Conservation (phyloP, 2,113 vertebrate species). For the Camarhynchus parvulus region DNA sequence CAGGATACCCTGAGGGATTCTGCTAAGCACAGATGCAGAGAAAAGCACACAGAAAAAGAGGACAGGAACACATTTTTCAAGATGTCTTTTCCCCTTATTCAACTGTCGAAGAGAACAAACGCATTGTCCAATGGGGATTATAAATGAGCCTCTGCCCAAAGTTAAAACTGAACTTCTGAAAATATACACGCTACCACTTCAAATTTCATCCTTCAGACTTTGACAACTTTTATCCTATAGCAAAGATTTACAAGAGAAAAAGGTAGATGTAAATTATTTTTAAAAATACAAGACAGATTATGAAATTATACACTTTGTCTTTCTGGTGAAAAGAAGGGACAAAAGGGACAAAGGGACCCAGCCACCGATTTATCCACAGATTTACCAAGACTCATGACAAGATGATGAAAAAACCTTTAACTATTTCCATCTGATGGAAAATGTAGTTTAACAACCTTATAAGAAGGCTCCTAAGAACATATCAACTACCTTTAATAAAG, state of each 20-base stretch:
- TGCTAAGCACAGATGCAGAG: slow-evolving; percentile 65
- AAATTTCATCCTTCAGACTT: not conserved
- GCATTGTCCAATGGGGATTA: slow-evolving; percentile 60
- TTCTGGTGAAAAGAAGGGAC: not conserved
- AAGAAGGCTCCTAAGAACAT: not conserved
- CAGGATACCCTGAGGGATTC: slow-evolving; percentile 62
- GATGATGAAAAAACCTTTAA: not conserved
- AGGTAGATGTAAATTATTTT: not conserved
- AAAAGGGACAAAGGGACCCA: not conserved
- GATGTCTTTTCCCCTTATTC: slow-evolving; percentile 69
- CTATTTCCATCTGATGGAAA: not conserved
- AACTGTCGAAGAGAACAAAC: slow-evolving; percentile 69
- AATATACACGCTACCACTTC: not conserved
- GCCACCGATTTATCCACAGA: not conserved
- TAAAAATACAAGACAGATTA: not conserved
- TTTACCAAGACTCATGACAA: not conserved
- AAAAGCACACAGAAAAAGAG: slow-evolving; percentile 57
- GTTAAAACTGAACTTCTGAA: slow-evolving; percentile 42
- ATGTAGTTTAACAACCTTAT: not conserved
- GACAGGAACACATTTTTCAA: slow-evolving; percentile 74
- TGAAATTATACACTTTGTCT: not conserved
- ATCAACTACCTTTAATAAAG: not conserved
- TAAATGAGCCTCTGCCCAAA: slow-evolving; percentile 60
- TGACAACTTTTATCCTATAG: not conserved
- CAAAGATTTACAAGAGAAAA: not conserved